phyloP scores from a whole-genome alignment of 2,797 vertebrate genomes.

The Pangasius mekongensis region DNA sequence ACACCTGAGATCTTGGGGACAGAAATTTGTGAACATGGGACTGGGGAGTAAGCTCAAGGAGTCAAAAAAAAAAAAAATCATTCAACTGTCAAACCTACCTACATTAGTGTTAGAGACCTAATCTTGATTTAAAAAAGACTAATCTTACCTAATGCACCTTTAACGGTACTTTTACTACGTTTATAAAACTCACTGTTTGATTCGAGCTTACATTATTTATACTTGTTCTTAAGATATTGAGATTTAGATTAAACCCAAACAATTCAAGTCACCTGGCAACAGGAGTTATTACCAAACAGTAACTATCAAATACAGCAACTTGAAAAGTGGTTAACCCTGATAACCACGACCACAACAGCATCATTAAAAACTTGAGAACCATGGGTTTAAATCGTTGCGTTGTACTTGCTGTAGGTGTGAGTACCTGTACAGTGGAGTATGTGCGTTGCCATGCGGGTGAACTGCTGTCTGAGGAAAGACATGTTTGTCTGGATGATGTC shows the following conservation, averaged over 20 bases:
- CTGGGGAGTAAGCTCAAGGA: neutral
- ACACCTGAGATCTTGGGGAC: no score
- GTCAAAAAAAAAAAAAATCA: neutral
- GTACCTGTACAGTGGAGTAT: slow-evolving; percentile 86
- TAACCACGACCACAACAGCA: neutral
- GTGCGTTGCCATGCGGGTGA: slow-evolving; percentile 86
- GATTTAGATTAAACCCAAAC: neutral
- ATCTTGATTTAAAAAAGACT: no score
- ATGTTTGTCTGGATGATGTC: slow-evolving; percentile 89
- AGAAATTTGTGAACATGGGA: neutral
- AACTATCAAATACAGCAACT: neutral
- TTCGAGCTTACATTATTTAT: neutral
- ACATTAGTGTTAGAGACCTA: neutral
- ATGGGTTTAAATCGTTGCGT: no score
- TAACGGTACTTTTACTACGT: neutral
- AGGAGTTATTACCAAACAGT: neutral
- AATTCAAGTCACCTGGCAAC: neutral
- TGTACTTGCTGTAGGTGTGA: neutral
- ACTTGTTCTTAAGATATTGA: neutral
- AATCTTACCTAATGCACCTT: no score
- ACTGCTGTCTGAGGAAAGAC: slow-evolving; percentile 89
- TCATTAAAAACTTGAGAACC: neutral
- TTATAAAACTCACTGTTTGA: neutral
- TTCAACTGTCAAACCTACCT: no score
- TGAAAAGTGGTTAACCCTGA: neutral